Conservation (phyloP, 2,797 vertebrate genomes). For the Etheostoma nigrum region DNA sequence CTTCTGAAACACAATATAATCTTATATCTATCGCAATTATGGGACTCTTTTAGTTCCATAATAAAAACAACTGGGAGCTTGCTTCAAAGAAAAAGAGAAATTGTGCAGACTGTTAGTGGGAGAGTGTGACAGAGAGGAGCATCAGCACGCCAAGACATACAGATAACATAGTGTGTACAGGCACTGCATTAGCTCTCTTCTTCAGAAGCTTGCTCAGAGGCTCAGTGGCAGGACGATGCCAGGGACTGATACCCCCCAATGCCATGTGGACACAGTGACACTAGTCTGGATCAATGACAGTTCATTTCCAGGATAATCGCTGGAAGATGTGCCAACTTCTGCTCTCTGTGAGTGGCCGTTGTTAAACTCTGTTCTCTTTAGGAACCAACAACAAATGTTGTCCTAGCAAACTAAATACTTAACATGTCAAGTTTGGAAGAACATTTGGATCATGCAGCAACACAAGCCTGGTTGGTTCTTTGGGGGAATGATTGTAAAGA, state of each 20-base stretch:
- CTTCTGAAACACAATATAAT: constrained; percentile 67
- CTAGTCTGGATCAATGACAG: no score
- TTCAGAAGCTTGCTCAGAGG: constrained; percentile 1
- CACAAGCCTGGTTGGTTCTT: no score
- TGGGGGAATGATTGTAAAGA: no score
- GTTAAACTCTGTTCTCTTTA: no score
- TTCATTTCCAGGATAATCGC: no score
- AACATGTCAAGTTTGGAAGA: no score
- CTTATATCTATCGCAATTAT: constrained; percentile 69
- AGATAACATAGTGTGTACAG: constrained; percentile 4
- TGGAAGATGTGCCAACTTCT: no score
- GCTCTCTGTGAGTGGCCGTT: no score
- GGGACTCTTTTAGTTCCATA: constrained; percentile 39
- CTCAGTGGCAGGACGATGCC: not conserved
- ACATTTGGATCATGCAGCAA: no score
- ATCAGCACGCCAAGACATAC: not conserved
- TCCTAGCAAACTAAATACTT: no score
- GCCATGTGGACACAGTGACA: not conserved
- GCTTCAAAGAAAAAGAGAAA: constrained; percentile 57
- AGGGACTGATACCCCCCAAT: not conserved
- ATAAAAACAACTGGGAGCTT: constrained; percentile 54
- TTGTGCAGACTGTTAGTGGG: constrained; percentile 30
- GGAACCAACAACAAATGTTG: no score
- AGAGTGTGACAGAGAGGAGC: constrained; percentile 26
- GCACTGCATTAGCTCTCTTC: not conserved